phyloP scores from a whole-genome alignment of 1,140 invertebrate genomes.

The Drosophila tani region DNA sequence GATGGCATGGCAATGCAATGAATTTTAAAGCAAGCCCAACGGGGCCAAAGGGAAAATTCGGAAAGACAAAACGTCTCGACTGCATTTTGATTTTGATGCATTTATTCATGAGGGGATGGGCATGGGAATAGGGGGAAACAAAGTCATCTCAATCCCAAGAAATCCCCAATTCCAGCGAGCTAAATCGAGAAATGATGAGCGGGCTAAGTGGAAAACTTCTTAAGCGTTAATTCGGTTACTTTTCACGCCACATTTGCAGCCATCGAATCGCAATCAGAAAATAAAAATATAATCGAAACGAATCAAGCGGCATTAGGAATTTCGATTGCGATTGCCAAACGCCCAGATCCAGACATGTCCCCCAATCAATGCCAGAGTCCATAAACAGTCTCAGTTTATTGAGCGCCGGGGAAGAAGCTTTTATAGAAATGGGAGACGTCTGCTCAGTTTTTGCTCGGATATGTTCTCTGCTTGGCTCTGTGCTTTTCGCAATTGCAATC shows the following conservation, averaged over 20 bases:
- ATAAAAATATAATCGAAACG: conserved; percentile 65
- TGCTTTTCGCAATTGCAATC: conserved; percentile 49
- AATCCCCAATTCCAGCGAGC: neutral
- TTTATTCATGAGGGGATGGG: conserved; percentile 36
- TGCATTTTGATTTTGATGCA: conserved; percentile 65
- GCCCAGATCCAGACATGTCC: conserved; percentile 32
- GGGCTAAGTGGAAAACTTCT: conserved; percentile 33
- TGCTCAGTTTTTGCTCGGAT: conserved; percentile 18
- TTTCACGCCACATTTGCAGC: conserved; percentile 55
- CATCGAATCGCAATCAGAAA: conserved; percentile 52
- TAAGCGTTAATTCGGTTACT: conserved; percentile 53
- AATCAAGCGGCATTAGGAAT: conserved; percentile 50
- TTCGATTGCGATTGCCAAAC: conserved; percentile 35
- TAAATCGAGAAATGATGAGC: conserved; percentile 17
- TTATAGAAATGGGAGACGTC: conserved; percentile 47
- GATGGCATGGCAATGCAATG: conserved; percentile 64
- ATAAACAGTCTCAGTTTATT: conserved; percentile 69
- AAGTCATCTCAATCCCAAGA: conserved; percentile 9
- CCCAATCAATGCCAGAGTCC: conserved; percentile 57
- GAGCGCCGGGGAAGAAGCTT: conserved; percentile 41
- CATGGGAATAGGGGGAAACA: no score
- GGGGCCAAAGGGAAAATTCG: conserved; percentile 30
- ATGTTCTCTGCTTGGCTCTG: conserved; percentile 18
- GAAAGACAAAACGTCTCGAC: conserved; percentile 19
- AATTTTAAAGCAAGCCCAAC: conserved; percentile 59